Evolutionary conservation across 2,888 invertebrate species (phyloP), one percentile per base, ranked within the genome.

Genomic region (Limenitis camilla): DNA sequence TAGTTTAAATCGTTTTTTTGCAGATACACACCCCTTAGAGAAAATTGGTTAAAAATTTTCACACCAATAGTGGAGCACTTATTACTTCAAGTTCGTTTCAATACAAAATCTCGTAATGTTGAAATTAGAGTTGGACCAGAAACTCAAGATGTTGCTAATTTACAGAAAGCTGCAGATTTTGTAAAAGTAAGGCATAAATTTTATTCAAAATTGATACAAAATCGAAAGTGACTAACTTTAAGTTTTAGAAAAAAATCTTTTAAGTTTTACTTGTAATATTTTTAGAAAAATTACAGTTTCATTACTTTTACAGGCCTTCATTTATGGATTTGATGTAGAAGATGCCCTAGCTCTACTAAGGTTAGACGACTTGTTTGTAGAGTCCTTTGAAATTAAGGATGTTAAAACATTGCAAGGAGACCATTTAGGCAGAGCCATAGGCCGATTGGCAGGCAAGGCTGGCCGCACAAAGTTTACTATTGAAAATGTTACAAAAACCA

Each of bases 151-250:
- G 92, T 97, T 59, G 92, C 93, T 7, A 95, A 96, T 77, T 86
- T 99, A 56, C 99, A 99, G 77, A 99, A 98, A 84, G 99, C 95
- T 44, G 97, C 98, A 9, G 99, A 99, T 84, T 99, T 99, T 89
- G 96, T 99, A 0, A 94, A 94, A 80, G 85, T 87, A 74, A 59
- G 30, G 19, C 33, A 6, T 9, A 28, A 8, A 11, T 2, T 19
- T 8, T n/a, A n/a, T n/a, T n/a, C n/a, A n/a, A n/a, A n/a, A n/a
- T n/a, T n/a, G n/a, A n/a, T n/a, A n/a, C n/a, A n/a, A n/a, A n/a
- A n/a, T n/a, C n/a, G n/a, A n/a, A n/a, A n/a, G n/a, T n/a, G n/a
- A n/a, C n/a, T n/a, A n/a, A n/a, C n/a, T n/a, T n/a, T n/a, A n/a
- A n/a, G n/a, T n/a, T n/a, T n/a, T n/a, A n/a, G n/a, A n/a, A n/a